These are phyloP conservation scores for Holotrichia oblita DNA, from an alignment of 1,140 invertebrate species.

Conservation along the genomic window DNA sequence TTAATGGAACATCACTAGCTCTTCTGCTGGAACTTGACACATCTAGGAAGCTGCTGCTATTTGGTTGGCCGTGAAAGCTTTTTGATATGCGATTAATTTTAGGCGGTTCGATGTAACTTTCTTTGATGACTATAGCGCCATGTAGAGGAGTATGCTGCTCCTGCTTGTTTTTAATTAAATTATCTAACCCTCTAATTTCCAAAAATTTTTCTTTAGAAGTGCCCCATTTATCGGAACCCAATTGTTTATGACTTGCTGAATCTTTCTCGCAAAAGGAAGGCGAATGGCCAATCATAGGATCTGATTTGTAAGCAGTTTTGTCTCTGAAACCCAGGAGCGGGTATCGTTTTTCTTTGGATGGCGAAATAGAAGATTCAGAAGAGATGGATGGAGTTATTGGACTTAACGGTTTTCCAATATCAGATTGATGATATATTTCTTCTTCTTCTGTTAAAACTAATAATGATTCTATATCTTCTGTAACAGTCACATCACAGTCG, in stretches of 20 bases:
- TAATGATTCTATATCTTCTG: constrained; percentile 55
- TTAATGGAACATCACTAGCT: constrained; percentile 56
- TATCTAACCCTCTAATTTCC: constrained; percentile 37
- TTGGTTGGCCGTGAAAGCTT: constrained; percentile 63
- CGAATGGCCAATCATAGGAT: not conserved
- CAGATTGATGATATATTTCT: not conserved
- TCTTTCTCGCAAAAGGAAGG: constrained; percentile 47
- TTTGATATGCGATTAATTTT: constrained; percentile 61
- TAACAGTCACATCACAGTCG: constrained; percentile 66
- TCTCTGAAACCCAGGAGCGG: not conserved
- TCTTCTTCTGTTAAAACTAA: constrained; percentile 48
- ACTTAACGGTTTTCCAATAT: not conserved
- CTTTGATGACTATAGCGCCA: constrained; percentile 62
- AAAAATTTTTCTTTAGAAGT: constrained; percentile 57
- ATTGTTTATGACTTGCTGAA: not conserved
- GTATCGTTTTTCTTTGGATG: not conserved
- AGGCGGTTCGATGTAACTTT: constrained; percentile 63
- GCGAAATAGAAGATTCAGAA: not conserved
- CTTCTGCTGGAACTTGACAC: constrained; percentile 50
- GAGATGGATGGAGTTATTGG: not conserved
- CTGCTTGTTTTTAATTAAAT: constrained; percentile 4
- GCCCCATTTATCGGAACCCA: constrained; percentile 55
- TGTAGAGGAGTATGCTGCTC: constrained; percentile 45
- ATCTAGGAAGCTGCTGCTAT: constrained; percentile 48
- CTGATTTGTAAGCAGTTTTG: not conserved